These are phyloP conservation scores for Hexactinellida sp. DNA, from an alignment of 37 sponge, comb jelly and placozoan genomes.

Conservation along the genomic window DNA sequence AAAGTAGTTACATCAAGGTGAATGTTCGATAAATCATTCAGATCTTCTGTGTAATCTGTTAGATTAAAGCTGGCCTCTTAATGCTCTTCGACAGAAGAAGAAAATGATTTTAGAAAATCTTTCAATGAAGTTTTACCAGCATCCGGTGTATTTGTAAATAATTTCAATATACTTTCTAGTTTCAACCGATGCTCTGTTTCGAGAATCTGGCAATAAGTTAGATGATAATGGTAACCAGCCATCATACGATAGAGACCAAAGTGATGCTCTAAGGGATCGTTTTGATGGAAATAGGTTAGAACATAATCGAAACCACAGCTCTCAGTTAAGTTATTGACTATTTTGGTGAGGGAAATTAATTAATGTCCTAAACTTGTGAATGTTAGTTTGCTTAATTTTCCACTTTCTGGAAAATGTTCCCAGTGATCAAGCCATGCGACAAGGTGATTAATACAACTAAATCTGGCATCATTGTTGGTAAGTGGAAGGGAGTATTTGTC, in stretches of 20 bases:
- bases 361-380: background rate
- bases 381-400: background rate
- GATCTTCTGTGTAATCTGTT: too few species aligned
- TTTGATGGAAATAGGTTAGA: background rate
- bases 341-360: background rate
- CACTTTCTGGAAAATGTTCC: background rate
- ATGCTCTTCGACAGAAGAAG: too few species aligned
- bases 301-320: background rate
- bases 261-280: background rate
- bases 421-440: background rate
- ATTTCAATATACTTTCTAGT: background rate
- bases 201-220: background rate
- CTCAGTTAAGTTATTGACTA: background rate
- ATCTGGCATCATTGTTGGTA: background rate
- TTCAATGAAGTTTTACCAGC: too few species aligned
- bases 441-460: background rate
- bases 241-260: background rate
- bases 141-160: background rate
- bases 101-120: too few species aligned
- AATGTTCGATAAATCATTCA: too few species aligned
- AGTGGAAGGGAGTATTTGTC: background rate
- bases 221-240: background rate
- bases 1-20: too few species aligned
- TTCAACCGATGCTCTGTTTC: background rate
- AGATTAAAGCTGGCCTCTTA: too few species aligned